A percentile compares a stretch with the other conserved stretches of the same genome.
Evolutionary conservation across 2,113 vertebrate genomes (phyloP).

Genomic region (Lethenteron camtschaticum): DNA sequence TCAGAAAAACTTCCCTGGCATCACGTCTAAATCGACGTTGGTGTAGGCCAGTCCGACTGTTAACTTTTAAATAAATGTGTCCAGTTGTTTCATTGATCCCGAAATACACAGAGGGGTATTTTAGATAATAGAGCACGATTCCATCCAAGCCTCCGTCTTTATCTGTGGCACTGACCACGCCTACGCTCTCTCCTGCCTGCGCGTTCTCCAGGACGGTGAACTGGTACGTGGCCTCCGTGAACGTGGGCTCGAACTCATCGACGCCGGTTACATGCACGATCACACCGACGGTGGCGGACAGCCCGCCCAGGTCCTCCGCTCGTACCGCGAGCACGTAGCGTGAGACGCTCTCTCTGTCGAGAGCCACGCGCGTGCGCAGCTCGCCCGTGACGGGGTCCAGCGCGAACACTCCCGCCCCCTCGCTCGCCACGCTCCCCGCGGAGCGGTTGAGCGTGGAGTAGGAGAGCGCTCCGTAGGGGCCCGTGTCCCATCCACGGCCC

Average conservation of each 20-base stretch:
- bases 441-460: constrained; percentile 19
- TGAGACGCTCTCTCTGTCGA: constrained; percentile 69
- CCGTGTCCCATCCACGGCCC: constrained; percentile 52
- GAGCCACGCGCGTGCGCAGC: constrained; percentile 38
- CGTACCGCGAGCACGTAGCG: constrained; percentile 49
- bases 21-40: constrained; percentile 34
- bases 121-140: constrained; percentile 55
- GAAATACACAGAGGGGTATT: constrained; percentile 49
- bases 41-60: constrained; percentile 36
- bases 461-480: constrained; percentile 45
- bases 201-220: constrained; percentile 76
- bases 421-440: constrained; percentile 5
- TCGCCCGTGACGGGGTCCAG: constrained; percentile 54
- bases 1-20: constrained; percentile 47
- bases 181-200: constrained; percentile 55
- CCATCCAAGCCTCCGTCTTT: constrained; percentile 76
- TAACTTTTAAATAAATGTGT: constrained; percentile 48
- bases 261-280: constrained; percentile 69
- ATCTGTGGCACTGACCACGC: constrained; percentile 56
- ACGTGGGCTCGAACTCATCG: constrained; percentile 78
- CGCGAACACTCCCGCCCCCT: constrained; percentile 31
- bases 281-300: constrained; percentile 65
- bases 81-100: constrained; percentile 76
- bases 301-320: constrained; percentile 57
- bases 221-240: constrained; percentile 40